Evolutionary conservation across 2,113 vertebrate genomes (phyloP).

Genomic region (Pseudorectes ferrugineus): DNA sequence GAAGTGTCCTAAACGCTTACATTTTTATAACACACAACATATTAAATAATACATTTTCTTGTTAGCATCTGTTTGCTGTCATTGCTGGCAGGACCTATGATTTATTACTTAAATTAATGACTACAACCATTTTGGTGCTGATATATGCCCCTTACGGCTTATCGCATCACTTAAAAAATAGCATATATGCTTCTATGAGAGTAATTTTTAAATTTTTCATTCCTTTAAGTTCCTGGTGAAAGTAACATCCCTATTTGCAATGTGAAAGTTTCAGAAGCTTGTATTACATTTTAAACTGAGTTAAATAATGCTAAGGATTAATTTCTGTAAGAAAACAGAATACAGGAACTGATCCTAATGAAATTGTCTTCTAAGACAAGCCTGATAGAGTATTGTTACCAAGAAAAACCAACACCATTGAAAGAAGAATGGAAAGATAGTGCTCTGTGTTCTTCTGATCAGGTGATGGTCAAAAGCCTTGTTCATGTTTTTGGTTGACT

Average conservation of each 20-base stretch:
- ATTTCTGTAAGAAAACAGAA: conserved; percentile 4
- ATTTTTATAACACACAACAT: conserved; percentile 74
- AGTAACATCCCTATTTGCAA: conserved; percentile 18
- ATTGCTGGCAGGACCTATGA: conserved; percentile 72
- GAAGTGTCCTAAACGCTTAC: conserved; percentile 70
- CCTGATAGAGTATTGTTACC: neutral
- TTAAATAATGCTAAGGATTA: conserved; percentile 15
- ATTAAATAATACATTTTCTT: conserved; percentile 80
- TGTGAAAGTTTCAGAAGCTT: conserved; percentile 46
- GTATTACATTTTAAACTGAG: conserved; percentile 27
- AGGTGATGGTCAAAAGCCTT: neutral
- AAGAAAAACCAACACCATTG: neutral
- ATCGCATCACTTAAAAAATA: conserved; percentile 73
- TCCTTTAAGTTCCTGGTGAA: conserved; percentile 59
- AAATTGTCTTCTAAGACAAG: neutral
- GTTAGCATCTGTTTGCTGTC: conserved; percentile 82
- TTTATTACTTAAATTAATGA: conserved; percentile 79
- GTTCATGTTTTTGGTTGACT: neutral
- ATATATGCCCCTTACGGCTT: conserved; percentile 71
- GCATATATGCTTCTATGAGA: conserved; percentile 50
- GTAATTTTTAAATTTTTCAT: conserved; percentile 70
- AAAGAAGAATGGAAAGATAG: neutral
- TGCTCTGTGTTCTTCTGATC: neutral
- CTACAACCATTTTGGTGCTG: conserved; percentile 73
- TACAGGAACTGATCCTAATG: neutral